Base-by-base conservation (phyloP, 2,888 invertebrate species). In the Athetis lepigone region DNA sequence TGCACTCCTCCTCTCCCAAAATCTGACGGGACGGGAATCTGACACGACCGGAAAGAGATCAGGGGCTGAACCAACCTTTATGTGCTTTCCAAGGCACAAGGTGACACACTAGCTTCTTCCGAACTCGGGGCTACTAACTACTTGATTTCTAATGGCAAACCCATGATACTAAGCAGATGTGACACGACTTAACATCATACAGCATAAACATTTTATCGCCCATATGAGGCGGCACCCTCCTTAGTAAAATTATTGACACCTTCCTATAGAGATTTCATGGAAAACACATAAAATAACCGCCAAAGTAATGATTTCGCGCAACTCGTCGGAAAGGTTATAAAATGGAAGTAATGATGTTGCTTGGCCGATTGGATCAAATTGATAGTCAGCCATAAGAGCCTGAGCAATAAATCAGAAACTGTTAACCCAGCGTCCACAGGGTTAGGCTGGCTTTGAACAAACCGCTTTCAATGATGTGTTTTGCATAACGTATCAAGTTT, bases 321-420 rank as follows among this genome's bases (percentile, higher is more conserved):
- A 49, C 27, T 27, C 57, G 39, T 50, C 54, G 19, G 36, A 19
- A 27, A 25, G 27, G 45, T 13, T 25, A 73, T 71, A 68, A 73
- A 71, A 57, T 16, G 19, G 23, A 49, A 43, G 55, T 57, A 71
- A 70, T 68, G 68, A 71, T 71, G 69, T 73, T 73, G 74, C 73
- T 62, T 42, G 40, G 55, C 27, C 39, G 52, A 73, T 71, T 68
- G 62, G 57, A 62, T 19, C 40, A 62, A 68, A 73, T 71, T 73
- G 62, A 71, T 68, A 49, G 73, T 9, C 45, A 33, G 4, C 57
- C 7, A 49, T 39, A 63, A 63, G 56, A 54, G 29, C 43, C 23
- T 33, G 3, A 16, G 36, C 46, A 33, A 58, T 66, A 55, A 70
- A 70, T 66, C 61, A 43, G 16, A 13, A 42, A 68, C 37, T 42